Conservation (phyloP, 2,797 vertebrate genomes). For the Pagetopsis macropterus region DNA sequence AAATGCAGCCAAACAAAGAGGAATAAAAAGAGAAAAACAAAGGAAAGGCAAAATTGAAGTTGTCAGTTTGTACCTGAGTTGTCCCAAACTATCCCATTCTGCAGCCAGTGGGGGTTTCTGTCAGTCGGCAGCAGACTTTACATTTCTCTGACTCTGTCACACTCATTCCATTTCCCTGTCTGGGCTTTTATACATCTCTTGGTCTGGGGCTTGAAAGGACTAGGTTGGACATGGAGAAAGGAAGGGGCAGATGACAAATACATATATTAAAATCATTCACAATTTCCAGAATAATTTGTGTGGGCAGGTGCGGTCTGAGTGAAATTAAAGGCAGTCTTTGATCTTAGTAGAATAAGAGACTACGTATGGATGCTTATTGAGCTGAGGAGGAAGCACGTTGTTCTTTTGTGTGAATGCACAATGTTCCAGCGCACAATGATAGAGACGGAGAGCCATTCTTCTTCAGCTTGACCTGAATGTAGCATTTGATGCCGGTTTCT, state of each 20-base stretch:
- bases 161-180: constrained; percentile 48
- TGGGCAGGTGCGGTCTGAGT: constrained; percentile 29
- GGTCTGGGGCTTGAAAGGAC: constrained; percentile 57
- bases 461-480: constrained; percentile 48
- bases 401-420: constrained; percentile 58
- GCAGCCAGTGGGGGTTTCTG: constrained; percentile 73
- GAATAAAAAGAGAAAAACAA: constrained; percentile 33
- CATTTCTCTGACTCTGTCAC: constrained; percentile 49
- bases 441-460: constrained; percentile 27
- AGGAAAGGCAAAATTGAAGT: constrained; percentile 65
- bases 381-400: constrained; percentile 40
- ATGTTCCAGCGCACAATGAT: constrained; percentile 26
- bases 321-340: constrained; percentile 62
- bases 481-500: constrained; percentile 31
- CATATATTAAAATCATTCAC: constrained; percentile 66
- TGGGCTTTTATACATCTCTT: constrained; percentile 52
- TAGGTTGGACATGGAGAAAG: constrained; percentile 51
- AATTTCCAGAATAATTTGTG: constrained; percentile 37
- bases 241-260: constrained; percentile 46
- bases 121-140: constrained; percentile 50
- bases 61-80: constrained; percentile 72
- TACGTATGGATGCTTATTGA: constrained; percentile 45
- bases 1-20: constrained; percentile 69
- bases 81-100: constrained; percentile 72
- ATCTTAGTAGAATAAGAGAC: constrained; percentile 47